Evolutionary conservation across 2,888 invertebrate species (phyloP), one percentile per base, ranked within the genome.

Genomic region (Apodemia hepburni): DNA sequence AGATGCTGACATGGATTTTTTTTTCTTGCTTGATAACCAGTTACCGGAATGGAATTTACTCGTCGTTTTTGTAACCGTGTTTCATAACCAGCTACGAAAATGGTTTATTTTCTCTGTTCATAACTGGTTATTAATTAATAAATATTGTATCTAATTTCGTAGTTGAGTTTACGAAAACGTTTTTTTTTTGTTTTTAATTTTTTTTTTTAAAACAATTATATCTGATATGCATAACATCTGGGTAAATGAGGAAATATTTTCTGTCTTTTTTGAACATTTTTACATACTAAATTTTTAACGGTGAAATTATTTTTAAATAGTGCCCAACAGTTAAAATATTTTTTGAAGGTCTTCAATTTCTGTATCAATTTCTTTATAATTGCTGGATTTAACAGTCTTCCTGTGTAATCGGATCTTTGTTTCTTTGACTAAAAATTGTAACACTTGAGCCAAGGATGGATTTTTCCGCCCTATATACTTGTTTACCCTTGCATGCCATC

Each of bases 291-390:
- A n/a, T n/a, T n/a, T n/a, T n/a, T n/a, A n/a, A n/a, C n/a, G n/a
- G n/a, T n/a, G n/a, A n/a, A n/a, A n/a, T n/a, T n/a, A n/a, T n/a
- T n/a, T n/a, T n/a, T n/a, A n/a, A n/a, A n/a, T n/a, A n/a, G n/a
- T n/a, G n/a, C n/a, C n/a, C n/a, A n/a, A n/a, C n/a, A n/a, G n/a
- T n/a, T n/a, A n/a, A n/a, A 22, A 22, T 22, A 22, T 17, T 49
- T 49, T 51, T 51, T 51, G 51, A 22, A 51, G 12, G 12, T 51
- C 51, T 51, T 51, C 18, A 51, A 51, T 49, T 49, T 49, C 49
- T 49, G 18, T 49, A 49, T 49, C 49, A 51, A 51, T 42, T 42
- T 42, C 42, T 42, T 42, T 15, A 42, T 42, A 42, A 42, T 42
- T 42, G 42, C 42, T 4, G 42, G 5, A 42, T 42, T 42, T 15